Evolutionary conservation across 2,113 vertebrate species (phyloP).

Genomic region (Trematocara macrostoma): DNA sequence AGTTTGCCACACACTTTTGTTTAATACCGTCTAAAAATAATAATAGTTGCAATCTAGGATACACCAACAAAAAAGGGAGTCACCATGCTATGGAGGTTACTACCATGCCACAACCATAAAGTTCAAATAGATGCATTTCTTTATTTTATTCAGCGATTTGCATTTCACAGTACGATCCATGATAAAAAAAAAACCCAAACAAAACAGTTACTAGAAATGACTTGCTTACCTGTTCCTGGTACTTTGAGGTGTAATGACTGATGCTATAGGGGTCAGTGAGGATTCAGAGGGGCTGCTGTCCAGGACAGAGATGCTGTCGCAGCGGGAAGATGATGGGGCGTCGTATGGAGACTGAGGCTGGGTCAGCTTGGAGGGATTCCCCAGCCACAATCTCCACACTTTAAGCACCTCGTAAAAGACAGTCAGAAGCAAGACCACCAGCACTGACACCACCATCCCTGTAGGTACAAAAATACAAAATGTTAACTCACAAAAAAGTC

Average conservation of each 20-base stretch:
- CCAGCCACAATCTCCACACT: conserved; percentile 78
- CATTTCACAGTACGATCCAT: neutral
- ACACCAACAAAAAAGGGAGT: neutral
- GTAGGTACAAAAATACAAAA: neutral
- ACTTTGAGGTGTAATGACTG: neutral
- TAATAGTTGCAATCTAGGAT: neutral
- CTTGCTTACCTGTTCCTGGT: conserved; percentile 20
- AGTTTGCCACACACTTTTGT: neutral
- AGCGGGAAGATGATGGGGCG: neutral
- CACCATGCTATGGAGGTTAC: neutral
- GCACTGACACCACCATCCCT: conserved; percentile 85
- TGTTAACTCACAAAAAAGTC: neutral
- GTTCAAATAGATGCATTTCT: neutral
- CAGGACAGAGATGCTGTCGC: conserved; percentile 27
- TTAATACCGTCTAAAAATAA: neutral
- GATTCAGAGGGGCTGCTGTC: conserved; percentile 45
- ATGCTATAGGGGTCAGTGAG: conserved; percentile 44
- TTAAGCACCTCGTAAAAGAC: conserved; percentile 86
- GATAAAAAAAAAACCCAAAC: neutral
- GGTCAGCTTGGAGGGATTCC: neutral
- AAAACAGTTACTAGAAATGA: neutral
- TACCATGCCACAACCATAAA: neutral
- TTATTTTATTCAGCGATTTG: neutral
- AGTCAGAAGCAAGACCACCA: conserved; percentile 82
- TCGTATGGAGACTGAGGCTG: neutral